A percentile compares a stretch with the other conserved stretches of the same genome.
phyloP scores from a whole-genome alignment of 2,113 vertebrate genomes.

The Meriones unguiculatus region DNA sequence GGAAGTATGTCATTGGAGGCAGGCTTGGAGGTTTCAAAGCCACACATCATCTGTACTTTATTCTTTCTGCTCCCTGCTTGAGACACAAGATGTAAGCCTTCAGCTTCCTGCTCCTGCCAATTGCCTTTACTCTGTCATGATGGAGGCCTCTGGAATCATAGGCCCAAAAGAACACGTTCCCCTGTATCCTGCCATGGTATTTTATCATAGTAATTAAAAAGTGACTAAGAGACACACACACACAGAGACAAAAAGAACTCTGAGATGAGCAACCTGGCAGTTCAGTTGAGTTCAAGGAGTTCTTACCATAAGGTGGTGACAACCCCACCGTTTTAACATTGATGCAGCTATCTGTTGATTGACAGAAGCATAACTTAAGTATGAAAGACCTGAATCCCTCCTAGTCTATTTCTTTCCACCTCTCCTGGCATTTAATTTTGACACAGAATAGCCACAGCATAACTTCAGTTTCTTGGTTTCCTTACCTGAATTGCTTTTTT shows the following conservation, averaged over 20 bases:
- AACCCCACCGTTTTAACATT: neutral
- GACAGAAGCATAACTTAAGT: neutral
- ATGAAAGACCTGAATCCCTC: neutral
- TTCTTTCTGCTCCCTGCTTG: neutral
- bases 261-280: neutral
- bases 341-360: no score
- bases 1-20: neutral
- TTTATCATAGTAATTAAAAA: neutral
- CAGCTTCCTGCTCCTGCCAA: neutral
- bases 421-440: neutral
- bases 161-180: neutral
- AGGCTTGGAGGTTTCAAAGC: neutral
- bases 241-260: neutral
- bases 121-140: neutral
- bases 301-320: neutral
- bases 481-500: neutral
- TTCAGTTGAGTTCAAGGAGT: neutral
- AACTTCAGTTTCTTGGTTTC: neutral
- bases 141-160: neutral
- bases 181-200: neutral
- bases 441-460: neutral
- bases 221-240: neutral
- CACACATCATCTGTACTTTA: neutral
- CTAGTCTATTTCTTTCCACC: neutral
- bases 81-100: neutral